These are phyloP conservation scores for Callimorpha dominula DNA, from an alignment of 2,888 invertebrate species.

Conservation along the genomic window DNA sequence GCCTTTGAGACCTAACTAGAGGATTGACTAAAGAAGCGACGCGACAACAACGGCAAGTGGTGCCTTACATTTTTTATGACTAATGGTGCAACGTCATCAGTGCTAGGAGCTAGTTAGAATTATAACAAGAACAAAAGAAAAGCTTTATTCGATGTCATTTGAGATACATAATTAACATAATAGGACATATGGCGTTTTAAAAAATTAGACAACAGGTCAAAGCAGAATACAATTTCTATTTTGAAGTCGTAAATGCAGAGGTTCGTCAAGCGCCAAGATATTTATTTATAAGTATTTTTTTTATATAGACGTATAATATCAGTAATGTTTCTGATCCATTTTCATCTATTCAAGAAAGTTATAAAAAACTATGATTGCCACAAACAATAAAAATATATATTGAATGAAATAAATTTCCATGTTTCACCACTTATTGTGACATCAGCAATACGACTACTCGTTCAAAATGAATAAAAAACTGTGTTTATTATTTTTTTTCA, in stretches of 20 bases:
- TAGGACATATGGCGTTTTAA: too few relatives aligned
- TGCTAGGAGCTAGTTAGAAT: too few relatives aligned
- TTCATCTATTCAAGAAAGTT: not conserved
- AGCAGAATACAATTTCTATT: too few relatives aligned
- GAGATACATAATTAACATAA: too few relatives aligned
- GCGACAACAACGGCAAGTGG: not conserved
- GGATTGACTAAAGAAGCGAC: not conserved
- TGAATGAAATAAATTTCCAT: slow-evolving; percentile 4
- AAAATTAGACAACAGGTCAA: too few relatives aligned
- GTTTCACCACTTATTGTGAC: not conserved
- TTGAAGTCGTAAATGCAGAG: too few relatives aligned
- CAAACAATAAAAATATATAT: slow-evolving; percentile 10
- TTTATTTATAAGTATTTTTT: not conserved
- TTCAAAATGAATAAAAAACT: slow-evolving; percentile 32
- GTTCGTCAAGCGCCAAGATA: too few relatives aligned
- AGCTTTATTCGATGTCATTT: too few relatives aligned
- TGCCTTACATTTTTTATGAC: too few relatives aligned
- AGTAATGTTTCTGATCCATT: not conserved
- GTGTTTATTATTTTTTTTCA: slow-evolving; percentile 13
- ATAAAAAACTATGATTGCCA: not conserved
- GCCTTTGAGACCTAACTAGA: not conserved
- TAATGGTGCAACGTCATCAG: too few relatives aligned
- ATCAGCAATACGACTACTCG: slow-evolving; percentile 8
- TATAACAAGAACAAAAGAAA: too few relatives aligned
- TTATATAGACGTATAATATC: not conserved